Evolutionary conservation across 1,140 invertebrate genomes (phyloP).

Genomic region (Drosophila santomea): DNA sequence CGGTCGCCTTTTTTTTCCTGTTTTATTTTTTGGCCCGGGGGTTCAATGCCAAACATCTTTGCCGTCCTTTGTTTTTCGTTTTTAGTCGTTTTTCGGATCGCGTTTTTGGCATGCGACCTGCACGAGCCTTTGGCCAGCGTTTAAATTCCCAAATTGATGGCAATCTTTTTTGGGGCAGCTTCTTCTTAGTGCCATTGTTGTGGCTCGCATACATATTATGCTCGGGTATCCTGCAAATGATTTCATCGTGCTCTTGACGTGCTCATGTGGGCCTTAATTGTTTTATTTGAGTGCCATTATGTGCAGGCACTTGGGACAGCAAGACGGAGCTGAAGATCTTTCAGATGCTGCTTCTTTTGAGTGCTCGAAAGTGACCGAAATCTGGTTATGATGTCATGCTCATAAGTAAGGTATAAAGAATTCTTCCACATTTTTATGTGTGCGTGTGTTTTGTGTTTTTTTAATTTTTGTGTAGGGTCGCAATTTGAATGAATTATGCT

Average conservation of each 20-base stretch:
- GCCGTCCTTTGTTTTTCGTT: constrained; percentile 35
- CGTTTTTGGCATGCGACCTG: constrained; percentile 76
- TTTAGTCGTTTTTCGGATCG: constrained; percentile 23
- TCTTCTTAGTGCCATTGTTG: constrained; percentile 43
- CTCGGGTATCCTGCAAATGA: constrained; percentile 74
- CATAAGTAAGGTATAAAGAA: constrained; percentile 38
- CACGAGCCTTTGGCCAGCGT: constrained; percentile 65
- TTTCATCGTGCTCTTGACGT: constrained; percentile 76
- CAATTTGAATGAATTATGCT: constrained; percentile 64
- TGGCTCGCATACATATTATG: constrained; percentile 3
- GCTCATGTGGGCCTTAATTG: constrained; percentile 80
- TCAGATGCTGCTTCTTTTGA: constrained; percentile 26
- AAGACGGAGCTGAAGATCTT: constrained; percentile 23
- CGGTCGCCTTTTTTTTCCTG: constrained; percentile 14
- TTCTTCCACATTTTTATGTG: constrained; percentile 66
- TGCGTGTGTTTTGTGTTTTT: constrained; percentile 18
- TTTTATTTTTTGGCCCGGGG: constrained; percentile 53
- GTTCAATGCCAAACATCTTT: constrained; percentile 78
- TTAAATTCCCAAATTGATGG: constrained; percentile 69
- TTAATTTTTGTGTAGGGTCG: constrained; percentile 9
- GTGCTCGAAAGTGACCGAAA: constrained; percentile 58
- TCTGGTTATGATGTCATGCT: constrained; percentile 78
- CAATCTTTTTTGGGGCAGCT: constrained; percentile 67
- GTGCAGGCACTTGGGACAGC: constrained; percentile 67
- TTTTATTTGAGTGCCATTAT: constrained; percentile 83